Conservation (phyloP, 2,797 vertebrate species). For the Anas bahamensis region DNA sequence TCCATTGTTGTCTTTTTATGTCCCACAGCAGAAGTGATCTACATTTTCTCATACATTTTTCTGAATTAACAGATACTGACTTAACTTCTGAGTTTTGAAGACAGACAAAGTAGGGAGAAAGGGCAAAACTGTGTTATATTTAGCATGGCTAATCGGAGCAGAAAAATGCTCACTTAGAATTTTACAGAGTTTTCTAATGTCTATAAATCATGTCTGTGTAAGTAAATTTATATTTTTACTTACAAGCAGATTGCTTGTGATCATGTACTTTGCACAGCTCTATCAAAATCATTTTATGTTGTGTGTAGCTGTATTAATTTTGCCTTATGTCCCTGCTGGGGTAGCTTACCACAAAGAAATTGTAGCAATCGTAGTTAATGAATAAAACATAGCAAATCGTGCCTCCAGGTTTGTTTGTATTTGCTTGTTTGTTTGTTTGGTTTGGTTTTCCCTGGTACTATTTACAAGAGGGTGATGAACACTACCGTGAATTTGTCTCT, state of each 20-base stretch:
- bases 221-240: background rate
- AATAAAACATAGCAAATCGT: background rate
- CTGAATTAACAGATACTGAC: background rate
- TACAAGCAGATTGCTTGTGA: background rate
- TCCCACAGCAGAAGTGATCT: background rate
- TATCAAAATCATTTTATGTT: background rate
- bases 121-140: background rate
- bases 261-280: background rate
- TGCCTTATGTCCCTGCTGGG: background rate
- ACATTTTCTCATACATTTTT: background rate
- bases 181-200: background rate
- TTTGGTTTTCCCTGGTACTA: conserved; percentile 21
- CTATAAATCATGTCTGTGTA: background rate
- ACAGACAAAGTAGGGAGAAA: background rate
- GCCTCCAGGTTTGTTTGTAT: conserved; percentile 22
- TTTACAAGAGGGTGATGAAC: conserved; percentile 6
- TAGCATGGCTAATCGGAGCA: background rate
- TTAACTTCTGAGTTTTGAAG: background rate
- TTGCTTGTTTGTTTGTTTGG: conserved; percentile 3
- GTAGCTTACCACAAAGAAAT: background rate
- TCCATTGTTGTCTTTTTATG: background rate
- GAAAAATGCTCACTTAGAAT: background rate
- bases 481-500: background rate
- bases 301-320: background rate
- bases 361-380: background rate